A percentile compares a stretch with the other conserved stretches of the same genome.
Evolutionary conservation across 2,797 vertebrate genomes (phyloP).

Genomic region (Tamandua tetradactyla): DNA sequence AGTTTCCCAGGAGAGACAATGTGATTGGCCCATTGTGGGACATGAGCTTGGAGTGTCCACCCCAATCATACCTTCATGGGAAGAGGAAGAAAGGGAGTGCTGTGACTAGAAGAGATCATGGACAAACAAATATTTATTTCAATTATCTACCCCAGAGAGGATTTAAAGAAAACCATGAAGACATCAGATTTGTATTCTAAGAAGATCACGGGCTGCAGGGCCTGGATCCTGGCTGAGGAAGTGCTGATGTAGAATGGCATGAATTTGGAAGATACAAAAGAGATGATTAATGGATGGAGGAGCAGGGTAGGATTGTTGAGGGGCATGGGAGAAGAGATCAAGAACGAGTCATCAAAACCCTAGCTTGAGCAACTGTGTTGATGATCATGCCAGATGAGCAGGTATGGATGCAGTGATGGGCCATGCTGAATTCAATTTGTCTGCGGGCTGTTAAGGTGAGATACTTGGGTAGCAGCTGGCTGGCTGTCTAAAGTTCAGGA

Average conservation of each 20-base stretch:
- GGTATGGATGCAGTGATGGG: neutral
- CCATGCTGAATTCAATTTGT: neutral
- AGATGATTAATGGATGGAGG: neutral
- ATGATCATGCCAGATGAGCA: neutral
- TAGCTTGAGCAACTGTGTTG: neutral
- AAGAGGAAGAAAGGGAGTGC: neutral
- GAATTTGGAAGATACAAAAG: neutral
- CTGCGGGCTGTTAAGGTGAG: neutral
- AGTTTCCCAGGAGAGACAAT: neutral
- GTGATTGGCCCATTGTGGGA: neutral
- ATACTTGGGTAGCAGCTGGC: neutral
- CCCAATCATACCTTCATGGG: neutral
- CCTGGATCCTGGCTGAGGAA: neutral
- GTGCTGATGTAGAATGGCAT: neutral
- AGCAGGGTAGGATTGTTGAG: neutral
- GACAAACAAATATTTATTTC: neutral
- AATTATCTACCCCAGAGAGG: neutral
- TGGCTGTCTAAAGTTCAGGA: neutral
- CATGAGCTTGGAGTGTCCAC: no score
- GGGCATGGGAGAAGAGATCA: neutral
- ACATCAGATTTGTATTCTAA: neutral
- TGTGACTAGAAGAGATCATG: neutral
- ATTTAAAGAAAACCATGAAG: neutral
- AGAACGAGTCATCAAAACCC: neutral
- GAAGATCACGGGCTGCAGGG: neutral